Percentiles rank a stretch among this genome's conserved stretches.
phyloP scores from a whole-genome alignment of 2,888 invertebrate species.

The Eurytoma californica region DNA sequence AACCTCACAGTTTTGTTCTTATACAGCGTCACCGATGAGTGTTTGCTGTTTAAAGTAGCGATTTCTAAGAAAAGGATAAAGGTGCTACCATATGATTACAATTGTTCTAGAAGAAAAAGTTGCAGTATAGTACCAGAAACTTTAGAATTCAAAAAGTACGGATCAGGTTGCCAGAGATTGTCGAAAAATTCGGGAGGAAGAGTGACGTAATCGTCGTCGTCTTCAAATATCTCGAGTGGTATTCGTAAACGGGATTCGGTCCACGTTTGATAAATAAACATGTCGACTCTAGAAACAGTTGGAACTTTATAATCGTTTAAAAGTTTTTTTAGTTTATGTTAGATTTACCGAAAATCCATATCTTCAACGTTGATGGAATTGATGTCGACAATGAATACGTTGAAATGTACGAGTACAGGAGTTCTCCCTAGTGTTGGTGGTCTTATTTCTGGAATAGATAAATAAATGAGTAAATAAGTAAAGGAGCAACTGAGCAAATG shows the following conservation, averaged over 20 bases:
- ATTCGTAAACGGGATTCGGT: conserved; percentile 85
- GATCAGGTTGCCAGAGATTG: conserved; percentile 91
- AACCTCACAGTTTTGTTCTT: conserved; percentile 88
- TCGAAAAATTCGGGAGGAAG: conserved; percentile 88
- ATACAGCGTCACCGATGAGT: conserved; percentile 87
- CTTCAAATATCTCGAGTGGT: conserved; percentile 87
- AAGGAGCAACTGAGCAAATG: conserved; percentile 11
- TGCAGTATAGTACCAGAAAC: conserved; percentile 88
- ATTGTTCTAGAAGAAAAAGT: neutral
- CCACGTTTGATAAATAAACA: conserved; percentile 90
- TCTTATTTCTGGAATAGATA: conserved; percentile 80
- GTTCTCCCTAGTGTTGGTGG: conserved; percentile 84
- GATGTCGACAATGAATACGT: conserved; percentile 89
- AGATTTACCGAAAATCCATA: conserved; percentile 88
- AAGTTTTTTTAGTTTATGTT: neutral
- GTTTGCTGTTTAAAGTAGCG: conserved; percentile 86
- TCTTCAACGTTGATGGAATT: conserved; percentile 92
- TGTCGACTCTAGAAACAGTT: conserved; percentile 82
- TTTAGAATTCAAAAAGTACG: conserved; percentile 90
- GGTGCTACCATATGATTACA: neutral
- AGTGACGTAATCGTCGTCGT: conserved; percentile 87
- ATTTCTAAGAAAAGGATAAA: conserved; percentile 79
- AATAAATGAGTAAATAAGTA: neutral
- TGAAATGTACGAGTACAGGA: conserved; percentile 86
- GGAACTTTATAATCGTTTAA: no score